Evolutionary conservation across 2,113 vertebrate species (phyloP), one percentile per base, ranked within the genome.

Genomic region (Grallaria varia): DNA sequence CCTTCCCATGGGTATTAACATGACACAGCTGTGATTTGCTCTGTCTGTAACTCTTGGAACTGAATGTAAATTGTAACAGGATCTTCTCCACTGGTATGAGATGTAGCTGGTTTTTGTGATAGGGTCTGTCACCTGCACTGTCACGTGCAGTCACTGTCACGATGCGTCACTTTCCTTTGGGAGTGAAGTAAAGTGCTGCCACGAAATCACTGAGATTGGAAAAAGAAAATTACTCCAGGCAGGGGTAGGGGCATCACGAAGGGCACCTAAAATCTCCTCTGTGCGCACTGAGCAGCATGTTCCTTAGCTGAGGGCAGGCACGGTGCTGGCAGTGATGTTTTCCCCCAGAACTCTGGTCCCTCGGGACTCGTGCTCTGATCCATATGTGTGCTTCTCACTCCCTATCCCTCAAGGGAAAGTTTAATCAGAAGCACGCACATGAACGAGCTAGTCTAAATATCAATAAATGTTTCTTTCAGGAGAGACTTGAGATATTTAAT

Each of bases 351-450:
- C 53, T 50, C 73, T 42, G 44, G 8, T 60, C 76, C 53, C 42
- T 90, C 58, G 95, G 69, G 73, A 66, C 35, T 69, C 17, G 25
- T 68, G 42, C 50, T 87, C 53, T 93, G 86, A 89, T 90, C 90
- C 62, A 37, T 37, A 39, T 56, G 50, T 4, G 4, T 47, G 31
- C 39, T 63, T 78, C 77, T 94, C 49, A 8, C 67, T 92, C 68
- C 52, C 74, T 87, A 75, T 92, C 80, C 82, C 79, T 21, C 2
- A 63, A 84, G 94, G 71, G 50, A 24, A 83, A 87, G 44, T 86
- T 94, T 96, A 94, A 95, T 94, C 94, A 90, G 84, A 96, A 92
- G 86, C 76, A 92, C 77, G 86, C 80, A 89, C 90, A 82, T 82
- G 90, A 93, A 90, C 87, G 92, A 94, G 83, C 64, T 84, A 89